phyloP scores from a whole-genome alignment of 2,888 invertebrate genomes.

The Petrolisthes cinctipes region DNA sequence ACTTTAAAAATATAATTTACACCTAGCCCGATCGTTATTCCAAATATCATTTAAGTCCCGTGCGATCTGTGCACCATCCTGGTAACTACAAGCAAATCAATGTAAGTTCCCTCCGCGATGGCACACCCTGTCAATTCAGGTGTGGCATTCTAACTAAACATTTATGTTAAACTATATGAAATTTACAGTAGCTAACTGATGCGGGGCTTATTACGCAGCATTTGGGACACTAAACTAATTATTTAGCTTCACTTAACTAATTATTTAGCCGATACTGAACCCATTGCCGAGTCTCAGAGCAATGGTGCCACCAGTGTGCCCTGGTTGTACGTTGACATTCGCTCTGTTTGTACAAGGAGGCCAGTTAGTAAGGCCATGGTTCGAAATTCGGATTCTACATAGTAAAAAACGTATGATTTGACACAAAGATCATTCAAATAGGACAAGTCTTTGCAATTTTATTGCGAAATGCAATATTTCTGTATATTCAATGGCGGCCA shows the following conservation, averaged over 20 bases:
- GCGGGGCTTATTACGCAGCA: too few species aligned
- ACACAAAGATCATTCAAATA: not conserved
- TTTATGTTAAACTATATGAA: not conserved
- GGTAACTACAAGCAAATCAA: not conserved
- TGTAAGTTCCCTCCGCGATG: not conserved
- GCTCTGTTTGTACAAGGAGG: not conserved
- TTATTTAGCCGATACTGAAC: not conserved
- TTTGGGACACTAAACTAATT: too few species aligned
- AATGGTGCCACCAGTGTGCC: not conserved
- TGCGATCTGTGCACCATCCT: not conserved
- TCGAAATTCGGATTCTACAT: not conserved
- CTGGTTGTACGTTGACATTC: not conserved
- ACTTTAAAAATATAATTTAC: too few species aligned
- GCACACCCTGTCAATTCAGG: not conserved
- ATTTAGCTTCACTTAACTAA: too few species aligned
- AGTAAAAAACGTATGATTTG: not conserved
- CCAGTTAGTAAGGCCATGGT: not conserved
- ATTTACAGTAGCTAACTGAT: not conserved
- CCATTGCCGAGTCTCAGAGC: not conserved
- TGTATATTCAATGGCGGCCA: not conserved
- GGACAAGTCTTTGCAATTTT: slow-evolving; percentile 4
- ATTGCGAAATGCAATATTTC: not conserved
- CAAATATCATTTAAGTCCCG: slow-evolving; percentile 1
- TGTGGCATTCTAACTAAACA: not conserved
- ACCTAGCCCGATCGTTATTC: too few species aligned